Base-by-base conservation (phyloP, 2,113 vertebrate species). In the Rutilus rutilus region DNA sequence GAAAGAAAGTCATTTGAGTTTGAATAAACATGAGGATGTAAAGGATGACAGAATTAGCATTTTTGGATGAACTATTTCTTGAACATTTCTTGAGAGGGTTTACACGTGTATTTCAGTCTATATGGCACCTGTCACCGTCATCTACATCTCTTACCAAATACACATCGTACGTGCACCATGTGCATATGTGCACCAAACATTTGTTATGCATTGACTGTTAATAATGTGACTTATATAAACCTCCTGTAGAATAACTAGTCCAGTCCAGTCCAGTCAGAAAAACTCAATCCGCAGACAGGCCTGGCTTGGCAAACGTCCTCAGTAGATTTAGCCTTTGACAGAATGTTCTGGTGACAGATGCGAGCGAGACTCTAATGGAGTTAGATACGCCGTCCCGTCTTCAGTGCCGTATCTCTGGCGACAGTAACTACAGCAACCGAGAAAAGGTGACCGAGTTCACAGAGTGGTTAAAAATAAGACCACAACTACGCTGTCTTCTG, bases 341-440 rank as follows among this genome's bases (percentile, higher is more conserved):
- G 33, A 39, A 71, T 71, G 67, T 39, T 71, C 67, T 71, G 67
- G 67, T 71, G 67, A 71, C 36, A 71, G 36, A 71, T 42, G 67
- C 36, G 36, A 71, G 67, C 0, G 67, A 12, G 36, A n/a, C 67
- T 71, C 10, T 71, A 71, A 71, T 42, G 36, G 36, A 42, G 67
- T 71, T 71, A 42, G 36, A 71, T 71, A 23, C 36, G 19, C 67
- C 12, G 67, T 71, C 36, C 67, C 67, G 36, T 42, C 67, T 42
- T 9, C 65, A 69, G 30, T 9, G 33, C 65, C 4, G 67, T 71
- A 39, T 71, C 67, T 71, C 67, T 36, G 33, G 67, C 19, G 33
- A 39, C 67, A 71, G 67, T 71, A 71, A 39, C 65, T 69, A 69
- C 65, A 71, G 67, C 33, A 71, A 71, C 67, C 21, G 33, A 71